Evolutionary conservation across 1,140 invertebrate genomes (phyloP).

Genomic region (Metopolophium dirhodum): DNA sequence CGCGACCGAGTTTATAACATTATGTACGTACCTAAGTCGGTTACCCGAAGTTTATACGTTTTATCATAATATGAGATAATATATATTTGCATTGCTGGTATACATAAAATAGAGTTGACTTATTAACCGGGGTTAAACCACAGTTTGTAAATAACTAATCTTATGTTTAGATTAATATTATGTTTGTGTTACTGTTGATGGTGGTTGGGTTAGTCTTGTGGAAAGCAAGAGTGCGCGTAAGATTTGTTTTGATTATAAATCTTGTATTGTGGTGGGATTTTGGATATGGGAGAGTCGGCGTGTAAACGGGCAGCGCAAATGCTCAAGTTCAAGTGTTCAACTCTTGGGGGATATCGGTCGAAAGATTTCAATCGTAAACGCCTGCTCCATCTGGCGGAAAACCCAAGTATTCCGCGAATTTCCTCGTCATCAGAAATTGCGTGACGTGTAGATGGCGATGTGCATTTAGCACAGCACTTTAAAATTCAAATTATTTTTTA

Average conservation of each 20-base stretch:
- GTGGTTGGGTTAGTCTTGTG: no score
- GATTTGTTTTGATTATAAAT: no score
- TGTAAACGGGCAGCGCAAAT: neutral
- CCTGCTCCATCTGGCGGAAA: constrained; percentile 11
- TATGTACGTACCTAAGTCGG: no score
- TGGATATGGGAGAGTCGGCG: neutral
- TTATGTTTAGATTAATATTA: no score
- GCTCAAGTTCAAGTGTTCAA: neutral
- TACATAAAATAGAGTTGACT: no score
- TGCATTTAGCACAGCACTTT: neutral
- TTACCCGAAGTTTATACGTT: no score
- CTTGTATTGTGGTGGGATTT: neutral
- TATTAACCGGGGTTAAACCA: no score
- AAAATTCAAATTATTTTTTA: neutral
- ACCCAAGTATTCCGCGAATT: neutral
- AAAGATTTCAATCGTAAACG: neutral
- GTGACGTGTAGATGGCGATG: neutral
- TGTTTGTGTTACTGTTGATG: no score
- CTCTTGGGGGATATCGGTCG: neutral
- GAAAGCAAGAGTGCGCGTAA: neutral
- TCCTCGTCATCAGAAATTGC: neutral
- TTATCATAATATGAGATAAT: no score
- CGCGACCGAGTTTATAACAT: no score
- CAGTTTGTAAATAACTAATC: no score
- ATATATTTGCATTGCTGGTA: no score